These are phyloP conservation scores for Agrochola litura DNA, from an alignment of 2,888 invertebrate species.

Conservation along the genomic window DNA sequence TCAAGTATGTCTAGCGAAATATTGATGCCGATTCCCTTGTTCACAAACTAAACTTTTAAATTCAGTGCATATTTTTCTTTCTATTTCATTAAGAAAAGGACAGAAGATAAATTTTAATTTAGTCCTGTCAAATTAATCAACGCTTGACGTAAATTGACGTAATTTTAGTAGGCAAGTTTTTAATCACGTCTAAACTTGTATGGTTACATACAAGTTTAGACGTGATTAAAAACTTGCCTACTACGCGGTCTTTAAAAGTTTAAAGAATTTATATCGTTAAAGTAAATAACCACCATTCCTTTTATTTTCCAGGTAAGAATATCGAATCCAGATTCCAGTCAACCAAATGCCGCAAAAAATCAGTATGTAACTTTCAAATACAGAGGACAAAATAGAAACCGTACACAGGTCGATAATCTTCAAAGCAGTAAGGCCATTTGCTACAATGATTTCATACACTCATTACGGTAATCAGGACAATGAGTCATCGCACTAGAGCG, in stretches of 20 bases:
- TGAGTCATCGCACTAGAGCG: slow-evolving; percentile 44
- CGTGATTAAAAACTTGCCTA: no score
- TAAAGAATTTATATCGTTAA: not conserved
- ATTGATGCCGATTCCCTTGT: no score
- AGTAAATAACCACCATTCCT: not conserved
- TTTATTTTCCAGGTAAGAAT: slow-evolving; percentile 52
- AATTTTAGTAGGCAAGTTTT: no score
- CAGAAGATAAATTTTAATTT: no score
- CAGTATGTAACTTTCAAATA: slow-evolving; percentile 34
- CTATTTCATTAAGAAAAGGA: no score
- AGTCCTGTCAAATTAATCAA: no score
- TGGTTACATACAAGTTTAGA: no score
- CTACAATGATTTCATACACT: slow-evolving; percentile 35
- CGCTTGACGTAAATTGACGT: no score
- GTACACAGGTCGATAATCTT: slow-evolving; percentile 45
- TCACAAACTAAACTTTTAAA: no score
- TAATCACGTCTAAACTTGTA: no score
- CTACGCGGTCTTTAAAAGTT: not conserved
- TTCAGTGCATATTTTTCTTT: no score
- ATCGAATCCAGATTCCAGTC: slow-evolving; percentile 2
- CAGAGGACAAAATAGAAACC: slow-evolving; percentile 29
- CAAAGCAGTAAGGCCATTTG: slow-evolving; percentile 35
- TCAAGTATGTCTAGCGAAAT: not conserved
- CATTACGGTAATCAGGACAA: slow-evolving; percentile 52
- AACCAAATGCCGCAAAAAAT: not conserved